Conservation (phyloP, 2,113 vertebrate species). For the Apaloderma vittatum region DNA sequence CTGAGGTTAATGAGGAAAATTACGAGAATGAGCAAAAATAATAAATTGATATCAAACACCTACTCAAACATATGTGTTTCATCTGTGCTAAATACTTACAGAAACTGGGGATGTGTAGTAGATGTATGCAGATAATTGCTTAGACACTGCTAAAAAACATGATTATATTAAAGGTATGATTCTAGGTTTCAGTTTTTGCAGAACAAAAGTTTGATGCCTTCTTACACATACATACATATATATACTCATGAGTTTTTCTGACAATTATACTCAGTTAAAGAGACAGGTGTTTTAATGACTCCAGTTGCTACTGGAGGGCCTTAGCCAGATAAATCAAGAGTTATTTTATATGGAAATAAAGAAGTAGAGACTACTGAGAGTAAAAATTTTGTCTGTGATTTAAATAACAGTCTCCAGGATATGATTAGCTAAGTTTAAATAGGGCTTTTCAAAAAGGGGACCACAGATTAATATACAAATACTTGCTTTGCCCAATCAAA, state of each 20-base stretch:
- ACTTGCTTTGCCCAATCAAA: not conserved
- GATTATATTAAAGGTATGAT: not conserved
- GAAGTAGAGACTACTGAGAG: not conserved
- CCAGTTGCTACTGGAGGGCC: not conserved
- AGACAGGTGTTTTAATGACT: not conserved
- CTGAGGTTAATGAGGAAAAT: not conserved
- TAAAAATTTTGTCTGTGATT: not conserved
- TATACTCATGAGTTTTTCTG: not conserved
- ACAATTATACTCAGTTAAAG: not conserved
- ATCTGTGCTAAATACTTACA: not conserved
- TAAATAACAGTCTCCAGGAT: not conserved
- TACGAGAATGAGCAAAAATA: not conserved
- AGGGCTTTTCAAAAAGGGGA: not conserved
- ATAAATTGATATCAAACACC: not conserved
- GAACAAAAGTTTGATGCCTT: not conserved
- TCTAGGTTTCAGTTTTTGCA: not conserved
- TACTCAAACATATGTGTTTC: not conserved
- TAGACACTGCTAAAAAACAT: not conserved
- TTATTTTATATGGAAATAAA: not conserved
- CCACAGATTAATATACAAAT: not conserved
- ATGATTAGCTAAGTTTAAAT: not conserved
- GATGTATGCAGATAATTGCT: not conserved
- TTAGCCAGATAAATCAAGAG: not conserved
- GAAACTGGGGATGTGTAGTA: not conserved
- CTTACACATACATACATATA: not conserved